Percentiles rank a stretch among this genome's conserved stretches.
Conservation (phyloP, 2,888 invertebrate species). For the Scaptomyza polygonia region DNA sequence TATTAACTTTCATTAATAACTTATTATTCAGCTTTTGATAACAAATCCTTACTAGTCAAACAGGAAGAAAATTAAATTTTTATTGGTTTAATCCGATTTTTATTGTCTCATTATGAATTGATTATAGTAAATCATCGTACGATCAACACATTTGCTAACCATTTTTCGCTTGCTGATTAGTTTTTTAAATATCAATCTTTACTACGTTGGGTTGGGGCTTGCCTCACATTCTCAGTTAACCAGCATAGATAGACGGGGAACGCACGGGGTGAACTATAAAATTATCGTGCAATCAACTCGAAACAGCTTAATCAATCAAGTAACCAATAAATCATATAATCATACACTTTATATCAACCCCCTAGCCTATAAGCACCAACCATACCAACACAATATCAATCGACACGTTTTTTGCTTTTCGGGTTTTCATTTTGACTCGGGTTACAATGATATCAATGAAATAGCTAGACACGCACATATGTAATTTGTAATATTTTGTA, state of each 20-base stretch:
- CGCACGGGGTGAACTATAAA: constrained; percentile 51
- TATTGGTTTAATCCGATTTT: no score
- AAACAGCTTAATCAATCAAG: constrained; percentile 74
- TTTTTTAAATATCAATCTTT: no score
- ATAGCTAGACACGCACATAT: constrained; percentile 2
- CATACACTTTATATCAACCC: constrained; percentile 71
- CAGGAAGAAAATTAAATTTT: background rate
- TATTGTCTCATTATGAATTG: background rate
- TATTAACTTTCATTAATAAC: no score
- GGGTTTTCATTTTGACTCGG: background rate
- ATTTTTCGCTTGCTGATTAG: no score
- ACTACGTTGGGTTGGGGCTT: no score
- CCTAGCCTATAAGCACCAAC: constrained; percentile 26
- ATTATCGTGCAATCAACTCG: constrained; percentile 71
- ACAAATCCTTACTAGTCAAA: no score
- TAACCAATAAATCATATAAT: constrained; percentile 70
- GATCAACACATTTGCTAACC: constrained; percentile 42
- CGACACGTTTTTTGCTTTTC: constrained; percentile 12
- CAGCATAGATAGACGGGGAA: constrained; percentile 8
- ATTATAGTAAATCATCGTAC: constrained; percentile 9
- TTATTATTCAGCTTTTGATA: no score
- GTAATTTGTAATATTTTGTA: constrained; percentile 3
- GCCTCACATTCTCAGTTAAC: background rate
- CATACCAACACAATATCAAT: constrained; percentile 7
- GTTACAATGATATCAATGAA: constrained; percentile 25